Conservation (phyloP, 2,888 invertebrate species). For the Brenthis ino region DNA sequence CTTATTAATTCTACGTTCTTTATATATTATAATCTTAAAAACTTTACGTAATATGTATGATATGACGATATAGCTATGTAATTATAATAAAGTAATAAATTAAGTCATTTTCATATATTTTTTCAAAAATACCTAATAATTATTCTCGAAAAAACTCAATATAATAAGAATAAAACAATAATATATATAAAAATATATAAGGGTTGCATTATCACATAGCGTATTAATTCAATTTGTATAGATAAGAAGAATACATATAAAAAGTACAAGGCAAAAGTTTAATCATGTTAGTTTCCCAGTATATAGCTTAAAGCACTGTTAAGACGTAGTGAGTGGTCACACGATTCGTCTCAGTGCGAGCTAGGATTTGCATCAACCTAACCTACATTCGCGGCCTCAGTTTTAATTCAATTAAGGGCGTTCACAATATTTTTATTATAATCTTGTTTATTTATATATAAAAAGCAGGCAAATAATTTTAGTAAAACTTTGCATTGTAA, state of each 20-base stretch:
- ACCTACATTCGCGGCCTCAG: slow-evolving; percentile 24
- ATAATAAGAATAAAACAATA: no score
- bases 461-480: not conserved
- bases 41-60: no score
- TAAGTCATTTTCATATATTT: no score
- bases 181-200: no score
- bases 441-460: slow-evolving; percentile 1
- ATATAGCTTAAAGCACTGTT: slow-evolving; percentile 20
- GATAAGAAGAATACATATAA: not conserved
- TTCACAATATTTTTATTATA: slow-evolving; percentile 13
- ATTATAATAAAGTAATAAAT: no score
- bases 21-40: no score
- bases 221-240: not conserved
- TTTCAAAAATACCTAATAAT: no score
- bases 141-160: no score
- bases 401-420: slow-evolving; percentile 21
- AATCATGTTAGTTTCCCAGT: slow-evolving; percentile 5
- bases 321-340: slow-evolving; percentile 17
- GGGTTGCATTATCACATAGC: no score
- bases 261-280: slow-evolving; percentile 2
- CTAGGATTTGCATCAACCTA: slow-evolving; percentile 29
- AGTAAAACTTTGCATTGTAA: not conserved
- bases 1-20: no score
- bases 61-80: no score
- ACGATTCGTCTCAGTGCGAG: slow-evolving; percentile 14